phyloP scores from a whole-genome alignment of 1,140 invertebrate genomes.

The Drosophila pallidifrons region DNA sequence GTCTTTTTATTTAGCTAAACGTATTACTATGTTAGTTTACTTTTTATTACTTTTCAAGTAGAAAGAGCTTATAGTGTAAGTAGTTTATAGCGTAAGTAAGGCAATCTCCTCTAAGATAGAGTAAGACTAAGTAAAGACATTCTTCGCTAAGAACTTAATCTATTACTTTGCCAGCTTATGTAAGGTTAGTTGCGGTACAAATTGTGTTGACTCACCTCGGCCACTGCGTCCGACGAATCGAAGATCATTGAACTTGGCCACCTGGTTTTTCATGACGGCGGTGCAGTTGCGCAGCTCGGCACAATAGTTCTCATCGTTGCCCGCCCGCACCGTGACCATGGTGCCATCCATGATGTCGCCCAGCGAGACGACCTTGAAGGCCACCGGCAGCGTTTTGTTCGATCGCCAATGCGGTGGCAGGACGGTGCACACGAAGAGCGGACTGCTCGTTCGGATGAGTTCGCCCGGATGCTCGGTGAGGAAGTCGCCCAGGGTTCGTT shows the following conservation, averaged over 20 bases:
- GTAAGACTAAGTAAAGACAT: too few relatives aligned
- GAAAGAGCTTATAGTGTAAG: too few relatives aligned
- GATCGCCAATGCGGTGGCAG: conserved; percentile 97
- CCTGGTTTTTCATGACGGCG: conserved; percentile 98
- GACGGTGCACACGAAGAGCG: conserved; percentile 96
- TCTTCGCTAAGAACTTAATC: too few relatives aligned
- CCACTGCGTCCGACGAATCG: conserved; percentile 98
- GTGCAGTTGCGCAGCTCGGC: conserved; percentile 97
- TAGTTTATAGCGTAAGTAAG: too few relatives aligned
- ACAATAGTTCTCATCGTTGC: conserved; percentile 99
- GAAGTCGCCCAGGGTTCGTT: conserved; percentile 94
- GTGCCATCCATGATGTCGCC: conserved; percentile 98
- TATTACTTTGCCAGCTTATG: too few relatives aligned
- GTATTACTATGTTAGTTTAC: too few relatives aligned
- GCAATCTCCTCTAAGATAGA: too few relatives aligned
- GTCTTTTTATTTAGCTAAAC: too few relatives aligned
- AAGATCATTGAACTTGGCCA: conserved; percentile 99
- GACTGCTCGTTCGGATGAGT: conserved; percentile 96
- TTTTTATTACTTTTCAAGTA: too few relatives aligned
- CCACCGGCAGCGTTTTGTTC: conserved; percentile 98
- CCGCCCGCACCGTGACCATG: conserved; percentile 96
- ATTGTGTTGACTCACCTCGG: conserved; percentile 91
- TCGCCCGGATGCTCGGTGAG: conserved; percentile 96
- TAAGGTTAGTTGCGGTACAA: too few relatives aligned
- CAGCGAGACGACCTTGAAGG: conserved; percentile 95